Conservation (phyloP, 2,797 vertebrate species). For the Amblyraja radiata region DNA sequence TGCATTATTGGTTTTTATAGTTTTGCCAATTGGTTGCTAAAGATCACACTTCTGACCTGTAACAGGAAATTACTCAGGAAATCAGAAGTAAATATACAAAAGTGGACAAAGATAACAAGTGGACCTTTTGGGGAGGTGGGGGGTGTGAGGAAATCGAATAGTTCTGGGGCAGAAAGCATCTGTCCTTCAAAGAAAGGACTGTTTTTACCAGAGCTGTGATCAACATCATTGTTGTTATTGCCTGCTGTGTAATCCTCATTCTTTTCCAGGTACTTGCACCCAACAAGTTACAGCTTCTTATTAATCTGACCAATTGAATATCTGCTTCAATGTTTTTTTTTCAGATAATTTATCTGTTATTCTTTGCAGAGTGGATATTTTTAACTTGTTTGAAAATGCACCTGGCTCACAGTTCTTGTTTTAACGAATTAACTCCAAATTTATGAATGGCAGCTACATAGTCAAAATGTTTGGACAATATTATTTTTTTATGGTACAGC, state of each 20-base stretch:
- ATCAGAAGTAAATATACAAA: conserved; percentile 27
- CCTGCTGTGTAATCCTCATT: not conserved
- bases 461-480: not conserved
- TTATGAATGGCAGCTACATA: not conserved
- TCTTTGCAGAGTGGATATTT: not conserved
- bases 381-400: not conserved
- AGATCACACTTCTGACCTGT: conserved; percentile 16
- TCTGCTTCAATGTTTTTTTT: conserved; percentile 14
- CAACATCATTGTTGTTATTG: not conserved
- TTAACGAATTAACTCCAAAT: not conserved
- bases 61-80: conserved; percentile 32
- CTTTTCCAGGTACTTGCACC: not conserved
- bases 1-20: not conserved
- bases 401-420: not conserved
- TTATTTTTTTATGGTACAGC: not conserved
- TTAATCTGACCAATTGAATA: not conserved
- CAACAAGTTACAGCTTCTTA: not conserved
- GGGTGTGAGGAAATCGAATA: not conserved
- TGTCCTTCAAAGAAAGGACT: not conserved
- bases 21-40: conserved; percentile 21
- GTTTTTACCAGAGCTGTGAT: conserved; percentile 10
- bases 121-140: not conserved
- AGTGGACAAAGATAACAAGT: conserved; percentile 19
- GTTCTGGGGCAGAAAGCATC: not conserved
- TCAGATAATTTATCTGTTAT: not conserved